Conservation (phyloP, 2,797 vertebrate species). For the Holocentrus rufus region DNA sequence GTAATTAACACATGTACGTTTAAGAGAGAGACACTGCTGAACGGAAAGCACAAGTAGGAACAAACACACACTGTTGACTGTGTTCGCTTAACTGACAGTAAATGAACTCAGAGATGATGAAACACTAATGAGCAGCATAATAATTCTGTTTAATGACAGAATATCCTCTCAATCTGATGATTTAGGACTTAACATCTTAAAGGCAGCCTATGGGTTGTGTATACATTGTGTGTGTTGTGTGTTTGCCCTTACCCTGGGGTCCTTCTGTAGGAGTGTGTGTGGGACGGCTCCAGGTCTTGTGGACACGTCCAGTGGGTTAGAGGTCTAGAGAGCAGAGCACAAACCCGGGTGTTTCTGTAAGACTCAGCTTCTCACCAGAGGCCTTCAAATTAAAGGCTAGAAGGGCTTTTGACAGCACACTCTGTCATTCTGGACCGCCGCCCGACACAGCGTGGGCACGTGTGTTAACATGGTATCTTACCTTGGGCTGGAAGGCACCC, state of each 20-base stretch:
- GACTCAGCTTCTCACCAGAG: background rate
- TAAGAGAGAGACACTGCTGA: no score
- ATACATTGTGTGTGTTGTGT: background rate
- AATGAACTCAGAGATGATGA: no score
- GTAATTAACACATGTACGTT: constrained; percentile 76
- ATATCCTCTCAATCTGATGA: no score
- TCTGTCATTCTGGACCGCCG: background rate
- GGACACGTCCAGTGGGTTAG: constrained; percentile 94
- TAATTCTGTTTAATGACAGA: no score
- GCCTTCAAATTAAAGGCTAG: background rate
- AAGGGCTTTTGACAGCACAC: no score
- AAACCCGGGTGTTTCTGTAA: background rate
- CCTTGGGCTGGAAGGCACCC: constrained; percentile 99
- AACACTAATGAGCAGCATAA: no score
- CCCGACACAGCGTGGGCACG: background rate
- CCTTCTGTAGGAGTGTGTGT: constrained; percentile 95
- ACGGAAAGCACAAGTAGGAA: no score
- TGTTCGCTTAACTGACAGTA: no score
- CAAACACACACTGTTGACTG: no score
- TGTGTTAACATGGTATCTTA: constrained; percentile 62
- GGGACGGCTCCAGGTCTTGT: constrained; percentile 93
- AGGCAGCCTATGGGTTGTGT: no score
- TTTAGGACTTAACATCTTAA: no score
- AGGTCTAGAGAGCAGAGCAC: constrained; percentile 82
- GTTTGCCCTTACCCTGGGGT: constrained; percentile 90